phyloP scores from a whole-genome alignment of 2,113 vertebrate species.

The Chaetops frenatus region DNA sequence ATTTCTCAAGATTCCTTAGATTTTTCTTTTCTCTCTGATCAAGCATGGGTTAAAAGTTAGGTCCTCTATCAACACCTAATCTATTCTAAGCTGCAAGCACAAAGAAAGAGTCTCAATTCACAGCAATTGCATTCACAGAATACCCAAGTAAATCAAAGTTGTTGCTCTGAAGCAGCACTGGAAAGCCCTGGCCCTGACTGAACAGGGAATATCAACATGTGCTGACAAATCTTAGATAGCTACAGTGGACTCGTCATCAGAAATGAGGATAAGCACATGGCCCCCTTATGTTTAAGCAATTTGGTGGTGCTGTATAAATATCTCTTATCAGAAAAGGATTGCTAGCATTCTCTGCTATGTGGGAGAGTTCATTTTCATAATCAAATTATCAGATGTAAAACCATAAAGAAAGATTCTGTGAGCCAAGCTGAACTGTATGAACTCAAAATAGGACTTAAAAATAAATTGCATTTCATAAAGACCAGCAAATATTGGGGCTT shows the following conservation, averaged over 20 bases:
- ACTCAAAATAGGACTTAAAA: background rate
- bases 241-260: background rate
- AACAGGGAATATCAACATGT: background rate
- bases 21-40: background rate
- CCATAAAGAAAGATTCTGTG: background rate
- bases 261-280: constrained; percentile 43
- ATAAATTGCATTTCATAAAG: background rate
- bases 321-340: constrained; percentile 42
- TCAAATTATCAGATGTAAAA: background rate
- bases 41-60: background rate
- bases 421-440: background rate
- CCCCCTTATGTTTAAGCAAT: background rate
- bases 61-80: background rate
- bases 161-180: background rate
- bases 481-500: background rate
- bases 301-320: background rate
- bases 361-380: constrained; percentile 6
- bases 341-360: constrained; percentile 14
- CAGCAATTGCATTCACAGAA: background rate
- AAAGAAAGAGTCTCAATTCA: background rate
- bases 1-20: background rate
- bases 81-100: background rate
- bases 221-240: background rate
- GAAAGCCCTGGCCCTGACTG: background rate
- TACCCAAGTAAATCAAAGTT: background rate